Conservation (phyloP, 2,888 invertebrate genomes). For the Leptarthrus brevirostris region DNA sequence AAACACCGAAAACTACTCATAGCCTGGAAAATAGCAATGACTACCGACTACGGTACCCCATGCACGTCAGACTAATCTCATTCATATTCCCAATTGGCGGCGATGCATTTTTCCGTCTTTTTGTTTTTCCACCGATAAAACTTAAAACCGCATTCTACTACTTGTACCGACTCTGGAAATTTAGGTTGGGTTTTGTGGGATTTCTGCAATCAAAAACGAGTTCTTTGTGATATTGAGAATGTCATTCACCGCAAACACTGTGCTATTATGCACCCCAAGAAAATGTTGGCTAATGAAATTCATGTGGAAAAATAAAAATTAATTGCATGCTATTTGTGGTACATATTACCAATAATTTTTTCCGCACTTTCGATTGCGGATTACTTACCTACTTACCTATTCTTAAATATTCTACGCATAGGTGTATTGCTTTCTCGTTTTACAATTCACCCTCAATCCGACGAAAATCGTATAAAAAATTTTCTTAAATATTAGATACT, state of each 20-base stretch:
- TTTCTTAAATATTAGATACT: too few relatives aligned
- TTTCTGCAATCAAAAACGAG: slow-evolving; percentile 43
- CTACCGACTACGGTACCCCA: neutral
- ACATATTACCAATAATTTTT: too few relatives aligned
- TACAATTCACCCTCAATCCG: too few relatives aligned
- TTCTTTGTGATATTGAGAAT: slow-evolving; percentile 44
- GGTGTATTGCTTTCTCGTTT: too few relatives aligned
- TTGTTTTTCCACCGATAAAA: slow-evolving; percentile 5
- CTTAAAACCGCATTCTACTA: slow-evolving; percentile 40
- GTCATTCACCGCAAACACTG: slow-evolving; percentile 36
- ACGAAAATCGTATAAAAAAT: too few relatives aligned
- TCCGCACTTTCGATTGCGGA: too few relatives aligned
- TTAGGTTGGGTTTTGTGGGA: slow-evolving; percentile 47
- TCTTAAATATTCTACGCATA: too few relatives aligned
- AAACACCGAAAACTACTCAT: neutral
- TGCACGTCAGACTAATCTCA: slow-evolving; percentile 27
- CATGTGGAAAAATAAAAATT: neutral
- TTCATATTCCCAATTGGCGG: slow-evolving; percentile 46
- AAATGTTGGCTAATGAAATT: neutral
- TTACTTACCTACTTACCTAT: too few relatives aligned
- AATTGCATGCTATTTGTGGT: too few relatives aligned
- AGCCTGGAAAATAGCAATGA: neutral
- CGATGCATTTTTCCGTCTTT: neutral
- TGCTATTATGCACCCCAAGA: neutral
- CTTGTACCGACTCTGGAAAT: slow-evolving; percentile 24